These are phyloP conservation scores for Cyprinus carpio DNA, from an alignment of 2,113 vertebrate genomes.

Conservation along the genomic window DNA sequence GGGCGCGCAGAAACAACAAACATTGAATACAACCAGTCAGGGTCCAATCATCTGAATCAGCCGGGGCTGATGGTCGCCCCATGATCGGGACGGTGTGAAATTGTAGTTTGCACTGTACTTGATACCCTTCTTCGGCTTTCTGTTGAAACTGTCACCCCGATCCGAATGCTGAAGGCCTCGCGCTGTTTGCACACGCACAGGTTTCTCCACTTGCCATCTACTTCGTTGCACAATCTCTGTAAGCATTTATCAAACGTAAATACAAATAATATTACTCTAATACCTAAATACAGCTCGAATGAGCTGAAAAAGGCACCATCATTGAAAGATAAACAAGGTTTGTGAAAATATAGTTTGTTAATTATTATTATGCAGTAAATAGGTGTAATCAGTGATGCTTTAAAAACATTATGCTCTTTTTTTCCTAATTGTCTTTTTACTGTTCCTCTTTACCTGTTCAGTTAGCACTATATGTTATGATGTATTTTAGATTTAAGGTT, in stretches of 20 bases:
- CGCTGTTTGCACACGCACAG: background rate
- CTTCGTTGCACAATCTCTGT: background rate
- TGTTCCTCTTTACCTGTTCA: background rate
- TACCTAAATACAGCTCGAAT: background rate
- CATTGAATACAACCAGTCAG: conserved; percentile 84
- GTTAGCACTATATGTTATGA: background rate
- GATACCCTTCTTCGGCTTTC: conserved; percentile 66
- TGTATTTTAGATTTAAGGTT: background rate
- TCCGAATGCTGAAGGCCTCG: conserved; percentile 59
- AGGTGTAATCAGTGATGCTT: background rate
- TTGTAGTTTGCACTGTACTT: conserved; percentile 63
- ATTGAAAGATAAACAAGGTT: background rate
- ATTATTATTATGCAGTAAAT: too few species aligned
- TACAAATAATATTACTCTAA: background rate
- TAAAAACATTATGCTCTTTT: background rate
- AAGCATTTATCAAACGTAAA: background rate
- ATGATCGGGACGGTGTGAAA: conserved; percentile 74
- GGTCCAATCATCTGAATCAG: conserved; percentile 75
- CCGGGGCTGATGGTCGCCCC: conserved; percentile 71
- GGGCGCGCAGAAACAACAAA: conserved; percentile 77
- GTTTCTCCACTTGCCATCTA: background rate
- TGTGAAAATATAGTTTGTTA: background rate
- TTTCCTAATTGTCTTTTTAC: background rate
- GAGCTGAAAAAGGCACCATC: background rate
- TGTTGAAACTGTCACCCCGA: conserved; percentile 69